Percentiles rank a stretch among this genome's conserved stretches.
These are phyloP conservation scores for Xyrichtys novacula DNA, from an alignment of 2,797 vertebrate species.

Conservation along the genomic window DNA sequence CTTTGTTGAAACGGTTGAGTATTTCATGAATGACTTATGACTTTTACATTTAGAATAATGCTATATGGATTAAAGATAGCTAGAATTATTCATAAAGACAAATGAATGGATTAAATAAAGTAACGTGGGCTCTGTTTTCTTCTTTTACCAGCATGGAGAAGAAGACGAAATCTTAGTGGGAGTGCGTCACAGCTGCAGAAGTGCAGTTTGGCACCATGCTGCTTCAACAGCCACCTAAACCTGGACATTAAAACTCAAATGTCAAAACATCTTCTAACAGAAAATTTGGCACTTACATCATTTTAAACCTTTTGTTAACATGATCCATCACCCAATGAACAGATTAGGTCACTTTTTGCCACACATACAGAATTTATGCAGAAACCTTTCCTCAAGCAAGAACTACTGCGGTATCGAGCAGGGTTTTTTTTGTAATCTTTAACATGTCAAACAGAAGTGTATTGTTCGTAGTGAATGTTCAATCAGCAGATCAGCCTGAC, in stretches of 20 bases:
- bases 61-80: neutral
- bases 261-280: constrained; percentile 31
- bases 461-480: constrained; percentile 37
- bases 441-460: constrained; percentile 11
- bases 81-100: neutral
- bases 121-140: neutral
- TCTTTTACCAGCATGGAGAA: constrained; percentile 76
- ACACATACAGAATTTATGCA: constrained; percentile 11
- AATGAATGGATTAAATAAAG: neutral
- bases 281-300: constrained; percentile 32
- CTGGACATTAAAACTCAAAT: constrained; percentile 28
- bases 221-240: constrained; percentile 33
- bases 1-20: neutral
- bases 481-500: constrained; percentile 19
- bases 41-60: neutral
- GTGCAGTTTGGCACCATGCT: constrained; percentile 18
- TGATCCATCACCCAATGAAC: constrained; percentile 2
- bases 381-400: constrained; percentile 10
- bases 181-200: constrained; percentile 15
- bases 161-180: constrained; percentile 64
- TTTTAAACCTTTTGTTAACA: constrained; percentile 18
- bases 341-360: constrained; percentile 49
- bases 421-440: constrained; percentile 18
- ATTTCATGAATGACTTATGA: neutral
- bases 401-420: constrained; percentile 21